phyloP scores from a whole-genome alignment of 2,797 vertebrate species.

The Notolepis coatsorum region DNA sequence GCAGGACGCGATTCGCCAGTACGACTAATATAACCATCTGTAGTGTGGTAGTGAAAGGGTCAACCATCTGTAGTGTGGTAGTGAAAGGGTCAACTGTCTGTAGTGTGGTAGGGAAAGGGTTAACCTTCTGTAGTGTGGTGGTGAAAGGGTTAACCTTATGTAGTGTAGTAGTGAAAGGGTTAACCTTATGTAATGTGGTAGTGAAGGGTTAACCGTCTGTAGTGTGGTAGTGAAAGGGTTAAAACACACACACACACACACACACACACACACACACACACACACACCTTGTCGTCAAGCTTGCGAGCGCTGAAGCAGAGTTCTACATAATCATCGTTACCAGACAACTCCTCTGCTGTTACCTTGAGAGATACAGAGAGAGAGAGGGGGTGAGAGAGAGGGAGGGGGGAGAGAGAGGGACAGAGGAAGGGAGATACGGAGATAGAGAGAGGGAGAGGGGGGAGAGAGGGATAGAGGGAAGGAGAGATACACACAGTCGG shows the following conservation, averaged over 20 bases:
- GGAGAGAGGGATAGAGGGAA: not conserved
- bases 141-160: no score
- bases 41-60: no score
- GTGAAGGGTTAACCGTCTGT: no score
- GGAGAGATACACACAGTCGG: not conserved
- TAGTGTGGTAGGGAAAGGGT: no score
- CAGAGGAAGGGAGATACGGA: not conserved
- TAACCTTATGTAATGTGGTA: no score
- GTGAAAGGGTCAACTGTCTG: no score
- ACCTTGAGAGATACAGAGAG: constrained; percentile 79
- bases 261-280: constrained; percentile 18
- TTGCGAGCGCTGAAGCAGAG: constrained; percentile 97
- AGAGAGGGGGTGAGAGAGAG: not conserved
- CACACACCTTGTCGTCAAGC: constrained; percentile 95
- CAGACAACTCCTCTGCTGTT: constrained; percentile 96
- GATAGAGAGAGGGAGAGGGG: not conserved
- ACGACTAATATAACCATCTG: no score
- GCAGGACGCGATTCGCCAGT: no score
- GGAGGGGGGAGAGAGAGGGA: not conserved
- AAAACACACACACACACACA: constrained; percentile 4
- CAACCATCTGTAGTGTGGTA: no score
- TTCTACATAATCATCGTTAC: constrained; percentile 97
- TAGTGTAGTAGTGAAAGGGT: no score
- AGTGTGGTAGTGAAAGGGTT: no score
- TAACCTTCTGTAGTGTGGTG: no score